Evolutionary conservation across 2,113 vertebrate species (phyloP).

Genomic region (Arenaria interpres): DNA sequence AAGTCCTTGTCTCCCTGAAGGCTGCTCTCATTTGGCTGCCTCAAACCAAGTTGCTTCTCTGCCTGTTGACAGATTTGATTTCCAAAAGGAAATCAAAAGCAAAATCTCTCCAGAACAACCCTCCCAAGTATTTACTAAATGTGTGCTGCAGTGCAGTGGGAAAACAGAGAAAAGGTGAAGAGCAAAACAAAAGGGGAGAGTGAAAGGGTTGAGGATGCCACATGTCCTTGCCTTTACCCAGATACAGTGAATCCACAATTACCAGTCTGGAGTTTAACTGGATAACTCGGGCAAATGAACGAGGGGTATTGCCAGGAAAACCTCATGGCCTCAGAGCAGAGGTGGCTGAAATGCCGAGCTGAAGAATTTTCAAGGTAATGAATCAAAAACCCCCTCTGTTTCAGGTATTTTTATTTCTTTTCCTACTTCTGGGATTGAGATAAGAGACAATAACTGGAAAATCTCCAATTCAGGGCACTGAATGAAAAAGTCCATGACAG

Average conservation of each 20-base stretch:
- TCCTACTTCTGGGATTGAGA: conserved; percentile 2
- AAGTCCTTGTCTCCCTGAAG: neutral
- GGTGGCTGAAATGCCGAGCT: neutral
- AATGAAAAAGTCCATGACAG: conserved; percentile 27
- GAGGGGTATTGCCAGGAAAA: neutral
- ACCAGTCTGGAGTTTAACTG: neutral
- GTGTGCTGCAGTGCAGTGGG: neutral
- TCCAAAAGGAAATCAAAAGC: neutral
- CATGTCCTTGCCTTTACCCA: neutral
- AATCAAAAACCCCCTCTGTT: neutral
- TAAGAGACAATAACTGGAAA: conserved; percentile 51
- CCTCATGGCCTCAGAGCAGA: neutral
- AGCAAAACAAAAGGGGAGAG: neutral
- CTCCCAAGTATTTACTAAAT: neutral
- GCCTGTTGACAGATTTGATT: neutral
- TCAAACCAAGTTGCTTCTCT: neutral
- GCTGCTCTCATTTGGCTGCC: neutral
- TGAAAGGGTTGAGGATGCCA: neutral
- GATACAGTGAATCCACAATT: neutral
- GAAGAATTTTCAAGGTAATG: conserved; percentile 8
- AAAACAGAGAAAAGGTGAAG: neutral
- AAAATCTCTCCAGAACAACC: neutral
- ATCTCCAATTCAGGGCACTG: neutral
- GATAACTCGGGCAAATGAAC: neutral
- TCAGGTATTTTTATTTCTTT: conserved; percentile 21